phyloP scores from a whole-genome alignment of 2,888 invertebrate genomes.

The Pycnomerus fuliginosus region DNA sequence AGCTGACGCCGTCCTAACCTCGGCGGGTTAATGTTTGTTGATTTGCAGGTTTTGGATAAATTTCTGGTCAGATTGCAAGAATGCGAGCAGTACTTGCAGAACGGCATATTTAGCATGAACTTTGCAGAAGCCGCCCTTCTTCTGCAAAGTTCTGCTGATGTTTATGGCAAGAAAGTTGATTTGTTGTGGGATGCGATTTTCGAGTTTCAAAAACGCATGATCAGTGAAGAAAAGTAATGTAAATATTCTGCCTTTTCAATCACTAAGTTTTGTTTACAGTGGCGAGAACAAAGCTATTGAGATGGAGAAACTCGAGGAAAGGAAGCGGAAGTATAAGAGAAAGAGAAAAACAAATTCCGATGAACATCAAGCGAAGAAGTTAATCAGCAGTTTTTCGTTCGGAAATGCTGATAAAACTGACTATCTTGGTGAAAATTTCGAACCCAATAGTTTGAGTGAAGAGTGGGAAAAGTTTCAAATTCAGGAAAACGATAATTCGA shows the following conservation, averaged over 20 bases:
- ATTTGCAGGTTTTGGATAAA: slow-evolving; percentile 57
- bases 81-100: slow-evolving; percentile 50
- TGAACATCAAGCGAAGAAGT: slow-evolving; percentile 3
- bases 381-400: slow-evolving; percentile 12
- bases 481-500: background rate
- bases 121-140: slow-evolving; percentile 78
- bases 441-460: slow-evolving; percentile 6
- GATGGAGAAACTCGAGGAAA: slow-evolving; percentile 38
- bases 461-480: slow-evolving; percentile 6
- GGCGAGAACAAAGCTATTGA: slow-evolving; percentile 20
- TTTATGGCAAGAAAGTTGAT: slow-evolving; percentile 76
- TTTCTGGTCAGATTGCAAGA: slow-evolving; percentile 58
- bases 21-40: background rate
- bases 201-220: slow-evolving; percentile 40
- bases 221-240: slow-evolving; percentile 23
- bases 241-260: background rate
- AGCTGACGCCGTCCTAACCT: background rate
- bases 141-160: slow-evolving; percentile 69
- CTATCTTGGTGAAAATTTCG: slow-evolving; percentile 14
- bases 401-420: slow-evolving; percentile 6
- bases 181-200: slow-evolving; percentile 44
- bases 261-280: background rate
- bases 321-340: slow-evolving; percentile 41
- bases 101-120: slow-evolving; percentile 59
- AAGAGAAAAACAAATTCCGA: slow-evolving; percentile 24